These are phyloP conservation scores for Myotis planiceps DNA, from an alignment of 2,797 vertebrate species.

Conservation along the genomic window DNA sequence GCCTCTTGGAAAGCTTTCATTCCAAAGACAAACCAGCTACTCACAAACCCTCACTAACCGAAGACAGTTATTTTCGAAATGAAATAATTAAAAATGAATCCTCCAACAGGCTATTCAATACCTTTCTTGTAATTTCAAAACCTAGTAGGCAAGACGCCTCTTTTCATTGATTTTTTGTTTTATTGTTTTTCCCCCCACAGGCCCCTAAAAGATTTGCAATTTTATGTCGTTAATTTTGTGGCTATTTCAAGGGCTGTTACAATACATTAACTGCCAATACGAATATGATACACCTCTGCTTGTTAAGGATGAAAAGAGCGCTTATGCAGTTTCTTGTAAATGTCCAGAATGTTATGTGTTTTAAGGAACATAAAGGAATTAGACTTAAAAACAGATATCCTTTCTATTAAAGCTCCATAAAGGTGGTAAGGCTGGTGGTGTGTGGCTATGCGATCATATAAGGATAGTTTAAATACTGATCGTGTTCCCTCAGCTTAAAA, in stretches of 20 bases:
- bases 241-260: not conserved
- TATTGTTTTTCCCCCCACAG: not conserved
- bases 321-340: conserved; percentile 15
- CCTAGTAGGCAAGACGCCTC: not conserved
- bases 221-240: not conserved
- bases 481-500: not conserved
- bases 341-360: not conserved
- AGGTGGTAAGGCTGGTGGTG: not conserved
- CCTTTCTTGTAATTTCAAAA: not conserved
- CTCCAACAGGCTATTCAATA: not conserved
- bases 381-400: not conserved
- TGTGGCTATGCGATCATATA: not conserved
- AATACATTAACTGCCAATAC: not conserved
- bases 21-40: not conserved
- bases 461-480: not conserved
- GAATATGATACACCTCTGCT: not conserved
- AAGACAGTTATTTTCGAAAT: not conserved
- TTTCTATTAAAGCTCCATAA: not conserved
- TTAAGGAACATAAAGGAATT: not conserved
- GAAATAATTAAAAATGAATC: not conserved
- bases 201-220: not conserved
- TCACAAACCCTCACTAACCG: not conserved
- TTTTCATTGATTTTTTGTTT: not conserved
- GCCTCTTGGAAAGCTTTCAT: not conserved
- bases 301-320: not conserved